These are phyloP conservation scores for Drosophila repletoides DNA, from an alignment of 1,140 invertebrate genomes.

Conservation along the genomic window DNA sequence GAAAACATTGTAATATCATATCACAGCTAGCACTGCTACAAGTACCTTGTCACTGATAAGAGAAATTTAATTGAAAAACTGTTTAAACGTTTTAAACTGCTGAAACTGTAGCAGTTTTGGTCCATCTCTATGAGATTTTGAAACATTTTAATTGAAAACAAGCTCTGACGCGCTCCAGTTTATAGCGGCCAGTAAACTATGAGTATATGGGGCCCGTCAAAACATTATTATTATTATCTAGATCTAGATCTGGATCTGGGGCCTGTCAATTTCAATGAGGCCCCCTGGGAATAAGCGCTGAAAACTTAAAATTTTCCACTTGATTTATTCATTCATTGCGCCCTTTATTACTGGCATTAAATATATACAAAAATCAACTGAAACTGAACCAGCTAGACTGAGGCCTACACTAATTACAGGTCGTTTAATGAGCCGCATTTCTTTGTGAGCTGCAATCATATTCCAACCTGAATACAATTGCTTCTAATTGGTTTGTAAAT, in stretches of 20 bases:
- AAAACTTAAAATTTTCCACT: conserved; percentile 60
- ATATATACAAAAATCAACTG: conserved; percentile 7
- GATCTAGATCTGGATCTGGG: too few species aligned
- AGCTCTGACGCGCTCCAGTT: not conserved
- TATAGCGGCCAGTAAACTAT: not conserved
- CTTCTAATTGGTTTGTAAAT: conserved; percentile 15
- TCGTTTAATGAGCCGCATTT: conserved; percentile 17
- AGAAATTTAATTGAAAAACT: not conserved
- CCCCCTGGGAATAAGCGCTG: conserved; percentile 24
- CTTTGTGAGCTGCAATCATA: conserved; percentile 33
- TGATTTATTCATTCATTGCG: conserved; percentile 52
- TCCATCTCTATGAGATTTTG: not conserved
- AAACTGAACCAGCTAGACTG: not conserved
- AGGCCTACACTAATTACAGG: conserved; percentile 7
- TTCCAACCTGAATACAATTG: conserved; percentile 36
- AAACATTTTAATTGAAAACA: not conserved
- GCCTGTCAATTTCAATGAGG: conserved; percentile 7
- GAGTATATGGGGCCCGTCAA: not conserved
- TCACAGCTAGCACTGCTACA: too few species aligned
- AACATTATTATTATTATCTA: too few species aligned
- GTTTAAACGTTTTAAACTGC: not conserved
- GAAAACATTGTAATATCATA: too few species aligned
- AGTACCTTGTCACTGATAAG: too few species aligned
- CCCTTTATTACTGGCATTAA: conserved; percentile 25
- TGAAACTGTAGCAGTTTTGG: not conserved